Evolutionary conservation across 2,113 vertebrate genomes (phyloP).

Genomic region (Bujurquina vittata): DNA sequence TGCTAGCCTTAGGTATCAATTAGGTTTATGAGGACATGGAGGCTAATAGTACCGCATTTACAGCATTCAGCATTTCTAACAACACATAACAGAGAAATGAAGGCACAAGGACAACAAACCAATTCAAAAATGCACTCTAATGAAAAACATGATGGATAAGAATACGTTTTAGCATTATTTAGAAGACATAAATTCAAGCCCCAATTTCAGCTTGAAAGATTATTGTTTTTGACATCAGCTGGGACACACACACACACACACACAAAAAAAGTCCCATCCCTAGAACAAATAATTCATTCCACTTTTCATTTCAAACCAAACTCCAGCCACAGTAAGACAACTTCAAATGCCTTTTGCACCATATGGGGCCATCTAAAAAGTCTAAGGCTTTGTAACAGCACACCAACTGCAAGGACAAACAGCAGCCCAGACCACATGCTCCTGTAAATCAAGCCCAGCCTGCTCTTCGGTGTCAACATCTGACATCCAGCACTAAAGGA

Average conservation of each 20-base stretch:
- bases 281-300: constrained; percentile 9
- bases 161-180: not conserved
- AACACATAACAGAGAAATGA: not conserved
- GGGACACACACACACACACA: not conserved
- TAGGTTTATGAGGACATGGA: constrained; percentile 55
- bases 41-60: constrained; percentile 39
- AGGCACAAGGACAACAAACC: not conserved
- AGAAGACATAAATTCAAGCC: constrained; percentile 10
- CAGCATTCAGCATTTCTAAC: constrained; percentile 41
- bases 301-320: constrained; percentile 41
- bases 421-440: constrained; percentile 70
- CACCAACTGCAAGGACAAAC: constrained; percentile 73
- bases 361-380: constrained; percentile 63
- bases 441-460: constrained; percentile 70
- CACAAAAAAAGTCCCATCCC: not conserved
- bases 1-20: constrained; percentile 70
- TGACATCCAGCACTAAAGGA: constrained; percentile 51
- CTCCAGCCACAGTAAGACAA: constrained; percentile 34
- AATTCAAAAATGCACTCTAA: not conserved
- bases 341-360: constrained; percentile 58
- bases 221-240: constrained; percentile 10
- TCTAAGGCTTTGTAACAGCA: constrained; percentile 60
- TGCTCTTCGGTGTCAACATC: constrained; percentile 39
- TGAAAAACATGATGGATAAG: not conserved
- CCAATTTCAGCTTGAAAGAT: not conserved